Percentiles rank a stretch among this genome's conserved stretches.
These are phyloP conservation scores for Drosophila pseudoobscura DNA, from an alignment of 1,140 invertebrate genomes.

Conservation along the genomic window DNA sequence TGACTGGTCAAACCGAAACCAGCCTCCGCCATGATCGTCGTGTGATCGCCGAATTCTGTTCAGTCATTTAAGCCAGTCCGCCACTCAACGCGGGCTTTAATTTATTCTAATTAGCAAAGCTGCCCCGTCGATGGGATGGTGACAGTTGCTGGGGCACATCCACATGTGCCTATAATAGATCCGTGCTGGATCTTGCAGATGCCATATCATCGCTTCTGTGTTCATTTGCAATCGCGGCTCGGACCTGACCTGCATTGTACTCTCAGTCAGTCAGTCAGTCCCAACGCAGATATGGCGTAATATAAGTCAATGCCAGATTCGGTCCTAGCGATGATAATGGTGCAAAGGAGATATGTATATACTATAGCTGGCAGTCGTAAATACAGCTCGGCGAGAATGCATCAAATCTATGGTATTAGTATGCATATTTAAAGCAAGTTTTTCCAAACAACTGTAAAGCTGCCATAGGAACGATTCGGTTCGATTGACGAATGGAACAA, in stretches of 20 bases:
- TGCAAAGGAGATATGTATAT: neutral
- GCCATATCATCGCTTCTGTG: too few species aligned
- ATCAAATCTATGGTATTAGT: too few species aligned
- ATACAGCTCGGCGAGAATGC: neutral
- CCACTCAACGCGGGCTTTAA: constrained; percentile 6
- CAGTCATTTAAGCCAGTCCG: too few species aligned
- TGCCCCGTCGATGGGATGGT: too few species aligned
- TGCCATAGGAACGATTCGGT: too few species aligned
- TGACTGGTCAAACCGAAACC: constrained; percentile 31
- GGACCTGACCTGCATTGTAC: constrained; percentile 38
- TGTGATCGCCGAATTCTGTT: constrained; percentile 2
- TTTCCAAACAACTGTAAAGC: too few species aligned
- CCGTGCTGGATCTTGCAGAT: too few species aligned
- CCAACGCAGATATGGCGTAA: neutral
- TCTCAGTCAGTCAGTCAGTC: neutral
- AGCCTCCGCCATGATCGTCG: constrained; percentile 29
- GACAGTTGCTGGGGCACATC: too few species aligned
- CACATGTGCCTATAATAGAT: too few species aligned
- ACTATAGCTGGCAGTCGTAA: constrained; percentile 4
- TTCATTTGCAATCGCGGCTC: neutral
- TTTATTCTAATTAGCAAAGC: constrained; percentile 6
- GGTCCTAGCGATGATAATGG: constrained; percentile 21
- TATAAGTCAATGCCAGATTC: constrained; percentile 29
- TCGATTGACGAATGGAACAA: too few species aligned
- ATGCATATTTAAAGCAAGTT: too few species aligned